Evolutionary conservation across 2,888 invertebrate genomes (phyloP), one percentile per base, ranked within the genome.

Genomic region (Chesias legatella): DNA sequence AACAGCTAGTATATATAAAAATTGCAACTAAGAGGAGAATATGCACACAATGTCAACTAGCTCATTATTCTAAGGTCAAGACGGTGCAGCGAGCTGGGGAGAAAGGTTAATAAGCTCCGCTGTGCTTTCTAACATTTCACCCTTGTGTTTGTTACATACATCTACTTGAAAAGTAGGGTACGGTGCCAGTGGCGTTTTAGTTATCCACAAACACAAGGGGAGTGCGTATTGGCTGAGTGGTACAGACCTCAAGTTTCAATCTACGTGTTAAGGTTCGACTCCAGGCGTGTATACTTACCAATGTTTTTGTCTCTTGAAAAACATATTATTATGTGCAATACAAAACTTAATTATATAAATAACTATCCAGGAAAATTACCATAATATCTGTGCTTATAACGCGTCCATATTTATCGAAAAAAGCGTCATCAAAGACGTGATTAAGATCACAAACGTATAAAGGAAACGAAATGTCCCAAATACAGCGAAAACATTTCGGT

Each of bases 371-470:
- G n/a, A n/a, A n/a, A n/a, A n/a, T n/a, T n/a, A n/a, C n/a, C n/a
- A n/a, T n/a, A n/a, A n/a, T n/a, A n/a, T n/a, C n/a, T n/a, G n/a
- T n/a, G n/a, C n/a, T n/a, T n/a, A n/a, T n/a, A n/a, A n/a, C n/a
- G n/a, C n/a, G n/a, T n/a, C n/a, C 43, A 46, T 42, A 43, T 41
- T 47, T 31, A 28, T 30, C 7, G 33, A 46, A 24, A 38, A 40
- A 47, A 44, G 26, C 28, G 36, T 43, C 42, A 42, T 45, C 30
- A 50, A 43, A 43, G 42, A 40, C 44, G 52, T 49, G 44, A 49
- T 52, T 49, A 47, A 47, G 43, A 33, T 27, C 42, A 38, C 37
- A 25, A 30, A 43, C 35, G 49, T 34, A 52, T 52, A 52, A 52
- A 48, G 33, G 41, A 32, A 43, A 25, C 34, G 31, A 37, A 48